A percentile compares a stretch with the other conserved stretches of the same genome.
Conservation (phyloP, 1,140 invertebrate genomes). For the Caenorhabditis inopinata region DNA sequence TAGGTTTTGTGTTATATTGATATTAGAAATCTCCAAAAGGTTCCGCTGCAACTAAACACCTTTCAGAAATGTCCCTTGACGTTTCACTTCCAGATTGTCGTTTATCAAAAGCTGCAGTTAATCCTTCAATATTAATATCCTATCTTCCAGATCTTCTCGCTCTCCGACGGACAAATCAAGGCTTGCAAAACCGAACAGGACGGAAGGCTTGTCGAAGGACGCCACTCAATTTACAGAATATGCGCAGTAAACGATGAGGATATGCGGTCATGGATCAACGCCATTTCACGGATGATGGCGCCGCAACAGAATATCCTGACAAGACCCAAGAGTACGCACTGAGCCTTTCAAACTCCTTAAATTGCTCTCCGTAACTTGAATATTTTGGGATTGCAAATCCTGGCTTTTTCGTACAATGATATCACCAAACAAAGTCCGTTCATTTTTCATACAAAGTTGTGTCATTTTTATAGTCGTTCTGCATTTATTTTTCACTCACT, state of each 20-base stretch:
- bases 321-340: not conserved
- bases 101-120: too few relatives aligned
- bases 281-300: slow-evolving; percentile 2
- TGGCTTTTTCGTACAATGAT: too few relatives aligned
- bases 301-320: not conserved
- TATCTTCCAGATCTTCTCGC: slow-evolving; percentile 40
- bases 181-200: slow-evolving; percentile 46
- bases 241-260: slow-evolving; percentile 42
- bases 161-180: slow-evolving; percentile 41
- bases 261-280: slow-evolving; percentile 22
- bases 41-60: too few relatives aligned
- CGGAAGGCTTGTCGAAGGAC: slow-evolving; percentile 40
- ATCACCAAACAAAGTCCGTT: too few relatives aligned
- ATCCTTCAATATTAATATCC: too few relatives aligned
- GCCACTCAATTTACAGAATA: slow-evolving; percentile 41
- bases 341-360: too few relatives aligned
- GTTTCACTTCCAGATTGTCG: too few relatives aligned
- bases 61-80: too few relatives aligned
- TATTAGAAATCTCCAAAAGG: too few relatives aligned
- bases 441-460: not conserved
- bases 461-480: not conserved
- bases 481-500: not conserved
- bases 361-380: too few relatives aligned
- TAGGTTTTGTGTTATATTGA: too few relatives aligned
- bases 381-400: too few relatives aligned